Base-by-base conservation (phyloP, 2,888 invertebrate genomes). In the Arenicola marina region DNA sequence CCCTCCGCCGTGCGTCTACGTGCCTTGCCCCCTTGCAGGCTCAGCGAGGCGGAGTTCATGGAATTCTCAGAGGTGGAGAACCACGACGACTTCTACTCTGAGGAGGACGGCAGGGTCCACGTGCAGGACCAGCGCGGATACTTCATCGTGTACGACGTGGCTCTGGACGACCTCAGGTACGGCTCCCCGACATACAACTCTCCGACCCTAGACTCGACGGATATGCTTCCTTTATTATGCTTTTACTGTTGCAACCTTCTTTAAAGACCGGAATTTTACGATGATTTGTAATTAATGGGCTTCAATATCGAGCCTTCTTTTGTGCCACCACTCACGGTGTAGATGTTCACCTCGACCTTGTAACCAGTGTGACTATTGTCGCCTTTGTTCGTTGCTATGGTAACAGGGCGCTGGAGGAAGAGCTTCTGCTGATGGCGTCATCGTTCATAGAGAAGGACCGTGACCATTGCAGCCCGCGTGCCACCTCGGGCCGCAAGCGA, bases 1-100 rank as follows among this genome's bases (percentile, higher is more conserved):
- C n/a, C n/a, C n/a, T n/a, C n/a, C n/a, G n/a, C n/a, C n/a, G n/a
- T n/a, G n/a, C n/a, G n/a, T n/a, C 21, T 31, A 24, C 28, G 15
- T n/a, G 1, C 24, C 7, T n/a, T n/a, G 24, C 24, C 4, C 44
- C 11, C 7, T 21, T 2, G 26, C 21, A 82, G 82, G 57, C 56
- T 82, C 56, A 75, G 71, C 65, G 83, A 83, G 66, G 64, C 76
- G 18, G 82, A 81, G 59, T 83, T 82, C 68, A 81, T 83, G 70
- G 76, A 82, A 67, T 83, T 77, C 65, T 63, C 76, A 32, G 81
- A 82, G 29, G 68, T 82, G 1, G 81, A 83, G 29, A 83, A 83
- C 63, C 83, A 83, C 69, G 83, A 83, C 72, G 83, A 83, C 62
- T 83, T 82, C 72, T 83, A 81, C 71, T 69, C 74, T 1, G 59